Base-by-base conservation (phyloP, 2,888 invertebrate species). In the Charanyca ferruginea region DNA sequence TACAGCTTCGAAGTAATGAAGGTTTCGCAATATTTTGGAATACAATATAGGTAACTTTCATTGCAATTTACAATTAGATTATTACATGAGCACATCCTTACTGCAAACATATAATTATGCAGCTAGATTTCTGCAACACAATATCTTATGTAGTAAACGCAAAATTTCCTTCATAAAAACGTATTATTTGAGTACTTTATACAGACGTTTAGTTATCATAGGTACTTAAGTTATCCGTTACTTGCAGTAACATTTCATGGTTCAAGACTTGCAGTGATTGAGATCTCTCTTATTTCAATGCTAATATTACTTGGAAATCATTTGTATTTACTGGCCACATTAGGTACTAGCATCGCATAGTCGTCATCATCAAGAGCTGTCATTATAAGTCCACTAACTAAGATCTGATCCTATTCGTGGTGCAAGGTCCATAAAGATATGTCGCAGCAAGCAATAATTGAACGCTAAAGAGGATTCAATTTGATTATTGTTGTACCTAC, bases 211-310 rank as follows among this genome's bases (percentile, higher is more conserved):
- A 47, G 41, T 38, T 47, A 25, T 53, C 22, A 3, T 25, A 47
- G 38, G 4, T 38, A 38, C 38, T 38, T 38, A 38, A 5, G 38
- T 9, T 45, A 42, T 42, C 64, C 72, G 72, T 77, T 72, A 72
- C 53, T 54, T 35, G 79, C 66, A 66, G 60, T 59, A 66, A 61
- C 51, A 73, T 78, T 64, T 69, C 55, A 71, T 61, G 66, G 47
- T 65, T 59, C 58, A 66, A 60, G 77, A 55, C 59, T 22, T 62
- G 9, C 60, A 47, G 22, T 57, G 73, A 77, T 80, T 60, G 59
- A 57, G 77, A 77, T 70, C 77, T 78, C 52, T 32, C 52, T 73
- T 57, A 78, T 66, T 61, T 64, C 51, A 48, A 73, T 67, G 73
- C 55, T 67, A 67, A 71, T 66, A 65, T 59, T 71, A 64, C 71